These are phyloP conservation scores for Nudaria mundana DNA, from an alignment of 2,888 invertebrate genomes.

Conservation along the genomic window DNA sequence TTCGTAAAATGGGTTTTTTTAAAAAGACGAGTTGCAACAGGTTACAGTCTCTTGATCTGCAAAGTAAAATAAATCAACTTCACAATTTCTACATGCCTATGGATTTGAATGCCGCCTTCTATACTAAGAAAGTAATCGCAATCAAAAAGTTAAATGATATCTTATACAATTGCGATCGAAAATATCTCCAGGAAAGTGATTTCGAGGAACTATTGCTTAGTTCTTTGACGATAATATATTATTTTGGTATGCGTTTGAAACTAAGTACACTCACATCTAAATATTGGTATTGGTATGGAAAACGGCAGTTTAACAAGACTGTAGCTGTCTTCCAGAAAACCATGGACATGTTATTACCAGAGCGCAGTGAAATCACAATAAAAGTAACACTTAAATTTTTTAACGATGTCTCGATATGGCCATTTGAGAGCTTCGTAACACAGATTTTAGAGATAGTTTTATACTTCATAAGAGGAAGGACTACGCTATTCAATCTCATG, in stretches of 20 bases:
- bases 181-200: conserved; percentile 39
- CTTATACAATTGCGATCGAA: conserved; percentile 32
- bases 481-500: conserved; percentile 49
- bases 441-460: conserved; percentile 56
- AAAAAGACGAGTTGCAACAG: too few relatives aligned
- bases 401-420: conserved; percentile 47
- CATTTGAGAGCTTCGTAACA: conserved; percentile 50
- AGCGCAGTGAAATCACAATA: conserved; percentile 48
- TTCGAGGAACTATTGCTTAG: conserved; percentile 48
- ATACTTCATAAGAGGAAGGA: conserved; percentile 47
- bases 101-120: conserved; percentile 37
- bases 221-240: conserved; percentile 51
- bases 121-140: conserved; percentile 41
- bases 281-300: conserved; percentile 40
- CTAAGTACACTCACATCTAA: conserved; percentile 37
- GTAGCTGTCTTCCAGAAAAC: conserved; percentile 51
- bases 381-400: conserved; percentile 52
- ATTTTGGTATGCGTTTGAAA: conserved; percentile 59
- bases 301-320: conserved; percentile 45
- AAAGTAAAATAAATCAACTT: conserved; percentile 41
- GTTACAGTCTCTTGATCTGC: conserved; percentile 22
- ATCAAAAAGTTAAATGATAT: conserved; percentile 42
- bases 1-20: too few relatives aligned
- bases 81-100: conserved; percentile 41
- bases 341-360: conserved; percentile 49